Conservation (phyloP, 2,888 invertebrate species). For the Mactromeris polynyma region DNA sequence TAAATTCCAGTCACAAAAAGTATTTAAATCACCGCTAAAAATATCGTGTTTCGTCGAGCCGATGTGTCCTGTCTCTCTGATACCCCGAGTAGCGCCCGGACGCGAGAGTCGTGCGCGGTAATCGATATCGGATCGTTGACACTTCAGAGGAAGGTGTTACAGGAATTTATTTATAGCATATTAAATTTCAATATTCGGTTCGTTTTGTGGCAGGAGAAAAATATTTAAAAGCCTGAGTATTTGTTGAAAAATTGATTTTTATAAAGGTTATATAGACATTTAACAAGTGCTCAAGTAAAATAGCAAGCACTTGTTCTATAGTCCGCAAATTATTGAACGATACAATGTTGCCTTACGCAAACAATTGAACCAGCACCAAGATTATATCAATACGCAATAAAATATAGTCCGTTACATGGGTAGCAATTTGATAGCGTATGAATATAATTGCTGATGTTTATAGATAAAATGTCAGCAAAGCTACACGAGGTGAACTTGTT, state of each 20-base stretch:
- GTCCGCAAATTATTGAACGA: background rate
- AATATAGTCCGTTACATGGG: background rate
- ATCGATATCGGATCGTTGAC: conserved; percentile 49
- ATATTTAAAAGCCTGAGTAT: background rate
- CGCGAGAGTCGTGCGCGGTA: conserved; percentile 3
- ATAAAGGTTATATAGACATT: background rate
- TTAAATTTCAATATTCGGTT: conserved; percentile 30
- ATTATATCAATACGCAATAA: conserved; percentile 6
- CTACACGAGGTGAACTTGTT: background rate
- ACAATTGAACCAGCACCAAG: background rate
- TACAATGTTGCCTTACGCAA: background rate
- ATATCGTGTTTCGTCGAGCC: conserved; percentile 25
- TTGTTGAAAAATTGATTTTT: background rate
- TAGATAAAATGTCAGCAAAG: background rate
- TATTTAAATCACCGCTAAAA: background rate
- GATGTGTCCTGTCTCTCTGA: background rate
- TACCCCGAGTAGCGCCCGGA: background rate
- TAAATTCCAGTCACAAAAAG: conserved; percentile 14
- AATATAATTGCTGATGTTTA: conserved; percentile 5
- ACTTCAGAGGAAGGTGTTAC: conserved; percentile 37
- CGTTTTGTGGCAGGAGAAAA: background rate
- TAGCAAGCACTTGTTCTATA: background rate
- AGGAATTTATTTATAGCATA: conserved; percentile 52
- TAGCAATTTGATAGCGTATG: background rate
- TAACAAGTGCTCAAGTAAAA: background rate